Base-by-base conservation (phyloP, 2,888 invertebrate species). In the Eumacrocentrus americanus region DNA sequence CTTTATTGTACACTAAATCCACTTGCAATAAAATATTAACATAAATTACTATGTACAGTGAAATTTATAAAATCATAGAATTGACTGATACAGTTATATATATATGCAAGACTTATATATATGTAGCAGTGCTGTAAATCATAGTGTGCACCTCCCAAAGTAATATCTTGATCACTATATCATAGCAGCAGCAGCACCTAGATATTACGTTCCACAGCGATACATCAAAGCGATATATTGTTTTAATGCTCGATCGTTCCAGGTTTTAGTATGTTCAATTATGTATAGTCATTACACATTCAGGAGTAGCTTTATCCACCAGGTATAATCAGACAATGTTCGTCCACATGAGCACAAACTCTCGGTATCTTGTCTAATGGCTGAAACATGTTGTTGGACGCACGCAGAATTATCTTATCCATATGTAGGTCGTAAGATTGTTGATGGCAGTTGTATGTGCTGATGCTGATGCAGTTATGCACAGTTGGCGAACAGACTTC, bases 311-410 rank as follows among this genome's bases (percentile, higher is more conserved):
- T 40, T 40, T 40, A 40, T 40, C 38, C 18, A 18, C 18, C 18
- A 40, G 18, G 18, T 40, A 40, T 4, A 16, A 40, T 40, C 14
- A 16, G n/a, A 40, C 38, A 16, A 40, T 16, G 18, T 40, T 7
- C 38, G 16, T 40, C 18, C 18, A n/a, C n/a, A n/a, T 20, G 25
- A 20, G 20, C 5, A 20, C n/a, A 11, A 11, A 29, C 22, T 18
- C 3, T n/a, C 23, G 25, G 11, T 12, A 12, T 54, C 25, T 12
- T 20, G 23, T 51, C 56, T 64, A 61, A 64, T 61, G 48, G 58
- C 61, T 48, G 53, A 61, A 64, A 59, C 59, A 55, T 56, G 59
- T 51, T 61, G 56, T 59, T 48, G 51, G 4, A 40, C 37, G 59
- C 47, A 51, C 29, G 55, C 54, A 54, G 35, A 54, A 54, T 54